These are phyloP conservation scores for Microcebus griseorufus DNA, from an alignment of 2,113 vertebrate species.

Conservation along the genomic window DNA sequence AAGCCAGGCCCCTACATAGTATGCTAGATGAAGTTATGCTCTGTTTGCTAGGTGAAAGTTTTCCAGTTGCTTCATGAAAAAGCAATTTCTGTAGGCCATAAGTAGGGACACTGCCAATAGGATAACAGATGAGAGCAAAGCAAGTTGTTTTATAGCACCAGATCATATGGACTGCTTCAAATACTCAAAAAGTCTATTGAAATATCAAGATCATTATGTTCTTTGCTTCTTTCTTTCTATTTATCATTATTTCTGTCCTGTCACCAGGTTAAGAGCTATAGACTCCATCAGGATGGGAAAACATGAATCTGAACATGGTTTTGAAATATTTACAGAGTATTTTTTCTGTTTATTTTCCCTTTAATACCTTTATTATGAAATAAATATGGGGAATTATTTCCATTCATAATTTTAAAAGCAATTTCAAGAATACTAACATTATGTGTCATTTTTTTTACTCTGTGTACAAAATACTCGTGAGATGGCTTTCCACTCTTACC, in stretches of 20 bases:
- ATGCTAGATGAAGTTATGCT: constrained; percentile 40
- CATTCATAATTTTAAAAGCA: constrained; percentile 26
- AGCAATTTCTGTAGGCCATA: neutral
- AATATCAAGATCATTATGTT: constrained; percentile 10
- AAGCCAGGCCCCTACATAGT: neutral
- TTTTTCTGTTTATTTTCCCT: constrained; percentile 15
- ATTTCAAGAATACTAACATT: constrained; percentile 29
- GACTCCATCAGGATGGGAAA: constrained; percentile 8
- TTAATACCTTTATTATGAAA: constrained; percentile 25
- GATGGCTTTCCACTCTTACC: constrained; percentile 6
- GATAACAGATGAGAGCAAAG: neutral
- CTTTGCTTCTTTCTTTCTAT: neutral
- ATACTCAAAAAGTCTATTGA: neutral
- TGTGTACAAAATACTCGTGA: neutral
- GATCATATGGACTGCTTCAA: neutral
- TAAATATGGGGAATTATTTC: constrained; percentile 17
- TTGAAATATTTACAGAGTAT: constrained; percentile 24
- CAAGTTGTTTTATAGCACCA: neutral
- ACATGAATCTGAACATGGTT: neutral
- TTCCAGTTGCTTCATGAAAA: constrained; percentile 50
- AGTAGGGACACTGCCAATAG: neutral
- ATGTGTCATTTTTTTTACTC: neutral
- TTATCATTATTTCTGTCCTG: neutral
- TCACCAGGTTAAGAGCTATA: neutral
- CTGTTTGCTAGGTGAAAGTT: constrained; percentile 33